Evolutionary conservation across 2,113 vertebrate species (phyloP).

Genomic region (Abramis brama): DNA sequence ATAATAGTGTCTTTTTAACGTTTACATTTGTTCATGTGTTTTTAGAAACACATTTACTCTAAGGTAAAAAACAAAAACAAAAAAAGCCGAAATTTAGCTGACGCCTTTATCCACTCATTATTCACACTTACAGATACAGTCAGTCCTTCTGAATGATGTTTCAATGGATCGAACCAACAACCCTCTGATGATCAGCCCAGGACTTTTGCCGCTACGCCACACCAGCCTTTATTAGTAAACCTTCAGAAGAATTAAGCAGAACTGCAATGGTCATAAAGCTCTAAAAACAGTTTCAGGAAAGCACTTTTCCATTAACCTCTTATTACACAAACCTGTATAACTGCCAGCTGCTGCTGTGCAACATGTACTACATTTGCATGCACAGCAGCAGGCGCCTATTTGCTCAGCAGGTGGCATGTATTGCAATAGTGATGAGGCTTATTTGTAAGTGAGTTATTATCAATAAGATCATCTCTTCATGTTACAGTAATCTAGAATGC

Average conservation of each 20-base stretch:
- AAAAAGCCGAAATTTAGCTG: not conserved
- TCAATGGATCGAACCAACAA: not conserved
- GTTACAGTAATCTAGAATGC: not conserved
- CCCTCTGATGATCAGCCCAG: not conserved
- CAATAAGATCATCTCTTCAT: not conserved
- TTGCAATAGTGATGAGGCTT: slow-evolving; percentile 11
- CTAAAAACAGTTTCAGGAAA: not conserved
- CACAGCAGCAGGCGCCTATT: slow-evolving; percentile 32
- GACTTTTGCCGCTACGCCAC: not conserved
- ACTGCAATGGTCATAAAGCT: not conserved
- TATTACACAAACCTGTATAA: slow-evolving; percentile 19
- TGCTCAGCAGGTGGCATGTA: slow-evolving; percentile 40
- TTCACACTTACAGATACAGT: not conserved
- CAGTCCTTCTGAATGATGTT: not conserved
- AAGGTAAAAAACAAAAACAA: not conserved
- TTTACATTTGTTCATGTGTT: not conserved
- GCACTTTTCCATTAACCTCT: not conserved
- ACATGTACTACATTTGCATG: slow-evolving; percentile 21
- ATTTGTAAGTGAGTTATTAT: slow-evolving; percentile 21
- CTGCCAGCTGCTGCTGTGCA: slow-evolving; percentile 24
- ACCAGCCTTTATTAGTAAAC: not conserved
- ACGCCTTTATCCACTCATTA: not conserved
- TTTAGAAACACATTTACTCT: not conserved
- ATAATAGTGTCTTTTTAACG: not conserved
- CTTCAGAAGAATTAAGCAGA: not conserved